phyloP scores from a whole-genome alignment of 1,140 invertebrate species.

The Meloidogyne chitwoodi region DNA sequence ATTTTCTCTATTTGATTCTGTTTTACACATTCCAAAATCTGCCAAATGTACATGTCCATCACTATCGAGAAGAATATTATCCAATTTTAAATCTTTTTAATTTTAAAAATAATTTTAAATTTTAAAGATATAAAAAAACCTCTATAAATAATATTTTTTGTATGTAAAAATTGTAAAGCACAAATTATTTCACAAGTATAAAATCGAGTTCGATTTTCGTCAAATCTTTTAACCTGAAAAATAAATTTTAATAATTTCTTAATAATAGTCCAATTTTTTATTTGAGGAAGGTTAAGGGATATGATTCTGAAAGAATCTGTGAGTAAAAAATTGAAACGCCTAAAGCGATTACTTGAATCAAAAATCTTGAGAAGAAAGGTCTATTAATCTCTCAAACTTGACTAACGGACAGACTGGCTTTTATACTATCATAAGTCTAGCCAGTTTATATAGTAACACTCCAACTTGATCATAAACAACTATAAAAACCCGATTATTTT shows the following conservation, averaged over 20 bases:
- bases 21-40: slow-evolving; percentile 88
- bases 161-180: slow-evolving; percentile 92
- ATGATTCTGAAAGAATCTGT: too few species aligned
- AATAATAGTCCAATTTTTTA: slow-evolving; percentile 71
- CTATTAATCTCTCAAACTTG: too few species aligned
- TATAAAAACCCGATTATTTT: too few species aligned
- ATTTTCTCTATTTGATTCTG: slow-evolving; percentile 59
- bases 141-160: slow-evolving; percentile 91
- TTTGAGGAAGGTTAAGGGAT: background rate
- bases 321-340: too few species aligned
- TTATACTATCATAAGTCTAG: too few species aligned
- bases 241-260: too few species aligned
- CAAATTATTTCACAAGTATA: slow-evolving; percentile 99
- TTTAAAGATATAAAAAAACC: background rate
- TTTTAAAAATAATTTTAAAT: slow-evolving; percentile 58
- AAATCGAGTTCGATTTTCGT: slow-evolving; percentile 83
- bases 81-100: slow-evolving; percentile 84
- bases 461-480: too few species aligned
- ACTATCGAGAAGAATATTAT: slow-evolving; percentile 93
- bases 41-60: slow-evolving; percentile 98
- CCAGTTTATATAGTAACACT: too few species aligned
- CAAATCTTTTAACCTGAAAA: slow-evolving; percentile 82
- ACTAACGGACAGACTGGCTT: too few species aligned
- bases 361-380: too few species aligned
- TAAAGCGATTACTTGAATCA: too few species aligned